Evolutionary conservation across 23 tunicate genomes (phyloP), one percentile per base, ranked within the genome.

Genomic region (Clavelina lepadiformis): DNA sequence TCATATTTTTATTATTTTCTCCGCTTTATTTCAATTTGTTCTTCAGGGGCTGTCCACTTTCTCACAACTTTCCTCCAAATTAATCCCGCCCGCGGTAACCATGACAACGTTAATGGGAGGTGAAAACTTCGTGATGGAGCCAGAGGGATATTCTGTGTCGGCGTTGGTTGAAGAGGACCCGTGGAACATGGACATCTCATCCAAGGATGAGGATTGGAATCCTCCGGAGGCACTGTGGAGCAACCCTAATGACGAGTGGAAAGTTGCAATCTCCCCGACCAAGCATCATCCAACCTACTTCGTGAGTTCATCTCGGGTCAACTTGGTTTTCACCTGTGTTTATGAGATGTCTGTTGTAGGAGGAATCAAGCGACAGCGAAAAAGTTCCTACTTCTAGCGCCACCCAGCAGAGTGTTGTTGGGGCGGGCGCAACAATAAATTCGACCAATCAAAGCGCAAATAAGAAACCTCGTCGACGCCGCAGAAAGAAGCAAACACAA

Each of bases 281-380:
- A 76, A 76, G 56, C 67, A 68, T 4, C 30, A 69, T 35, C 76
- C 91, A 2, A 54, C 91, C 0, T 83, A 83, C 61, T 57, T 83
- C 52, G 91, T 83, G 52, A 74, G 89, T 81, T 15, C 22, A 8
- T 31, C 8, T 11, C 15, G 11, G 11, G 13, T 41, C 49, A 11
- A 41, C 15, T 11, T 41, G 49, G 49, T 41, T 41, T 41, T 15
- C 13, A 11, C 50, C 13, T 44, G 50, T 44, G 50, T 25, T 53
- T 53, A 13, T 11, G 20, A 6, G 7, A 20, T 6, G 13, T 5
- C 20, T 55, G 5, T 58, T 33, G 0, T 58, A 83, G 91, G 76
- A 83, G 51, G 91, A 67, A n/a, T 74, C 91, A 20, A 83, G 91
- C 33, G 91, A 67, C 28, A 82, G 75, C 33, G 91, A 83, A 24